Evolutionary conservation across 2,888 invertebrate genomes (phyloP).

Genomic region (Drosophila monieri): DNA sequence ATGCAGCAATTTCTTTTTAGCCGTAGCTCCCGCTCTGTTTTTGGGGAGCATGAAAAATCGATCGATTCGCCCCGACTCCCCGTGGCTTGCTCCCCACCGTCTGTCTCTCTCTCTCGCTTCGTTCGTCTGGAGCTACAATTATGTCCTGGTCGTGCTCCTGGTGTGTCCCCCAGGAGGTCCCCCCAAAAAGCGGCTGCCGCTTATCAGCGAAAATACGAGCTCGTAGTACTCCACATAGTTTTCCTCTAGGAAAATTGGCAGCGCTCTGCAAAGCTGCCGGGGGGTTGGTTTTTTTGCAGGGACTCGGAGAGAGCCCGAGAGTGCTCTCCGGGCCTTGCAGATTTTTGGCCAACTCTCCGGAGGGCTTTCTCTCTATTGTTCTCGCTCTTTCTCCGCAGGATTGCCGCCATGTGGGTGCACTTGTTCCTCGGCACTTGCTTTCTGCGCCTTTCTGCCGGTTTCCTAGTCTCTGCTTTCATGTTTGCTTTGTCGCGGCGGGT

Average conservation of each 20-base stretch:
- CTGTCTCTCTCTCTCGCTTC: constrained; percentile 3
- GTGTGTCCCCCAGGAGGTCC: not conserved
- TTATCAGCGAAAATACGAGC: constrained; percentile 72
- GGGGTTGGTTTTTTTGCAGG: constrained; percentile 54
- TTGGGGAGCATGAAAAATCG: constrained; percentile 75
- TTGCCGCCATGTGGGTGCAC: constrained; percentile 70
- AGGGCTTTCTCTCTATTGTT: constrained; percentile 10
- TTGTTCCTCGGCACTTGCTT: constrained; percentile 66
- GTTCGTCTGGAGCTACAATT: constrained; percentile 47
- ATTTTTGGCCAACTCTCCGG: constrained; percentile 30
- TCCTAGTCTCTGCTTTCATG: constrained; percentile 65
- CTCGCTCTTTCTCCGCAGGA: constrained; percentile 9
- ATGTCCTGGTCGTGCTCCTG: constrained; percentile 33
- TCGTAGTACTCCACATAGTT: constrained; percentile 68
- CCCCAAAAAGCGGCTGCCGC: constrained; percentile 44
- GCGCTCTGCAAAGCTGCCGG: constrained; percentile 60
- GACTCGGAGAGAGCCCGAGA: constrained; percentile 12
- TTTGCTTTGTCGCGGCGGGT: constrained; percentile 58
- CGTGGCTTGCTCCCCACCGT: constrained; percentile 1
- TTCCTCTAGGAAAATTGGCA: constrained; percentile 66
- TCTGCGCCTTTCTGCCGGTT: constrained; percentile 67
- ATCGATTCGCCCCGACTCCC: constrained; percentile 58
- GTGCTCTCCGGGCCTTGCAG: constrained; percentile 50
- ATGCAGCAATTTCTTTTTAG: constrained; percentile 67
- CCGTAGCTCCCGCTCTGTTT: constrained; percentile 34